Evolutionary conservation across 2,888 invertebrate genomes (phyloP).

Genomic region (Rhingia campestris): DNA sequence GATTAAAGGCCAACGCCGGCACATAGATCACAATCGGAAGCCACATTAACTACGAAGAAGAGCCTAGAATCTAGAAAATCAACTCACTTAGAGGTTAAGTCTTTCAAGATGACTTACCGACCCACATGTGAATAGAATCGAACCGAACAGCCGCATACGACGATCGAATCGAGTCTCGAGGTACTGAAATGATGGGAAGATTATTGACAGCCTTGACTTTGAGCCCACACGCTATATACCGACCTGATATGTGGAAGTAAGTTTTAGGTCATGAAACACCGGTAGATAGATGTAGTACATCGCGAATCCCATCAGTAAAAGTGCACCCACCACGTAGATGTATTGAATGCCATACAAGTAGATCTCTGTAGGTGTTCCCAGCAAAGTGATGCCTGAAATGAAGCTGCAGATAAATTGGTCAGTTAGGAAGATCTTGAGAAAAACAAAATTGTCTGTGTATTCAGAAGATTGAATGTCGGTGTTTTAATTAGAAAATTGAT

Average conservation of each 20-base stretch:
- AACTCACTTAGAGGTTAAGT: conserved; percentile 37
- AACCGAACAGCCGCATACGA: conserved; percentile 87
- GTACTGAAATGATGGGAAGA: conserved; percentile 83
- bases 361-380: conserved; percentile 91
- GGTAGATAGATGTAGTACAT: conserved; percentile 87
- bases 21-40: conserved; percentile 89
- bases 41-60: conserved; percentile 85
- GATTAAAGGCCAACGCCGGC: conserved; percentile 89
- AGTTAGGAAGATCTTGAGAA: not conserved
- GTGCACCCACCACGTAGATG: conserved; percentile 85
- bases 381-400: conserved; percentile 89
- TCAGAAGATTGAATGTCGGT: conserved; percentile 15
- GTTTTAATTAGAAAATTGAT: conserved; percentile 16
- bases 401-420: conserved; percentile 83
- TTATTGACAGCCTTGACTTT: not conserved
- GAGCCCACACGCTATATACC: not conserved
- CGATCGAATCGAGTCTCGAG: conserved; percentile 87
- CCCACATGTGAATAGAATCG: conserved; percentile 86
- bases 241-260: conserved; percentile 91
- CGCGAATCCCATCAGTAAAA: conserved; percentile 84
- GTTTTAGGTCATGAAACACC: conserved; percentile 87
- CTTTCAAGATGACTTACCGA: conserved; percentile 84
- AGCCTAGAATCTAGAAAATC: conserved; percentile 54
- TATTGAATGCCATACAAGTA: conserved; percentile 91
- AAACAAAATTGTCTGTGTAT: not conserved